These are phyloP conservation scores for Chlorocebus sabaeus DNA, from an alignment of 2,113 vertebrate genomes.

Conservation along the genomic window DNA sequence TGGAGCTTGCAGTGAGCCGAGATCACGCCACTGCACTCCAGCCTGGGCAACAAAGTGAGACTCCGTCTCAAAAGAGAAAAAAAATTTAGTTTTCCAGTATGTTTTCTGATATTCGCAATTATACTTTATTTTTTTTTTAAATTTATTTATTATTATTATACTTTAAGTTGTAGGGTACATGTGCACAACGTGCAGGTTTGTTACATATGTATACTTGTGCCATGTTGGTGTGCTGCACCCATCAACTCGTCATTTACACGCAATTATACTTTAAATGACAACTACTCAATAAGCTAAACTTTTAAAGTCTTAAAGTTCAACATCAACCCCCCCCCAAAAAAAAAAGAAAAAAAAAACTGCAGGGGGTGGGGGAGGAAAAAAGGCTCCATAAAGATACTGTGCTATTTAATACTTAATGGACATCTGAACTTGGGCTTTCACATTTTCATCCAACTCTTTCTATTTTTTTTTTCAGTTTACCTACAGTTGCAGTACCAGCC, in stretches of 20 bases:
- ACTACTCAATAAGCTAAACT: slow-evolving; percentile 7
- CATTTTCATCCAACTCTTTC: not conserved
- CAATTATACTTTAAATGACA: slow-evolving; percentile 58
- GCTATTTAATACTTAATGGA: not conserved
- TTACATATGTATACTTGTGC: too few relatives aligned
- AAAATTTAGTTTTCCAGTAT: slow-evolving; percentile 52
- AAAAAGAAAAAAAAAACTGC: not conserved
- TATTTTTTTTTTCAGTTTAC: too few relatives aligned
- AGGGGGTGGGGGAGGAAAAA: not conserved
- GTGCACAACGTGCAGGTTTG: too few relatives aligned
- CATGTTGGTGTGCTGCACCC: too few relatives aligned
- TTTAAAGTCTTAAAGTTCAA: slow-evolving; percentile 39
- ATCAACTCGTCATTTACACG: not conserved
- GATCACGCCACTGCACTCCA: too few relatives aligned
- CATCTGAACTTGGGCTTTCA: not conserved
- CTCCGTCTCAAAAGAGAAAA: too few relatives aligned
- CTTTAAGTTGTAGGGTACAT: too few relatives aligned
- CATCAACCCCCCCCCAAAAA: not conserved
- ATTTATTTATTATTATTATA: too few relatives aligned
- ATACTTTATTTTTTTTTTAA: not conserved
- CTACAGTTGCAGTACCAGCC: too few relatives aligned
- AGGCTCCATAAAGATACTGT: not conserved
- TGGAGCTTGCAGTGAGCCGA: too few relatives aligned
- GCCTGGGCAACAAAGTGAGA: too few relatives aligned
- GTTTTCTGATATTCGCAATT: slow-evolving; percentile 53